Conservation (phyloP, 1,140 invertebrate species). For the Ridgeia piscesae region DNA sequence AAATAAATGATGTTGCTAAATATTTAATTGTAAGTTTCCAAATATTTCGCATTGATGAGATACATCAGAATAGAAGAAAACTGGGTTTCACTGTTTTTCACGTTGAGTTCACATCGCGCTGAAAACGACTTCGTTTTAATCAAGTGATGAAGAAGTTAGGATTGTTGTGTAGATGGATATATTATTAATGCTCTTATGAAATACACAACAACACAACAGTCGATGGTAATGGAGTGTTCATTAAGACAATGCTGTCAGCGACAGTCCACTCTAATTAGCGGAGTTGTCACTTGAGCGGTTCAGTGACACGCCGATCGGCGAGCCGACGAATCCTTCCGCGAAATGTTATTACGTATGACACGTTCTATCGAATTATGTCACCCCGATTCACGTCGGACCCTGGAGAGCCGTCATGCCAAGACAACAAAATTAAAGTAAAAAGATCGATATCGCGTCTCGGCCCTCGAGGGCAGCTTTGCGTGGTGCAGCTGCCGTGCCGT, state of each 20-base stretch:
- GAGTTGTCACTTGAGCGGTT: neutral
- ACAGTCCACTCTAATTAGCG: neutral
- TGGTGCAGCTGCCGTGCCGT: neutral
- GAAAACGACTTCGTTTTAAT: neutral
- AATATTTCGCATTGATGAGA: too few relatives aligned
- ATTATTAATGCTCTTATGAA: neutral
- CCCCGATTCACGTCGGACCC: neutral
- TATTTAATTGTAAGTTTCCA: too few relatives aligned
- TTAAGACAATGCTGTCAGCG: neutral
- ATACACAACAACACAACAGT: neutral
- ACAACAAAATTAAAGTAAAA: neutral
- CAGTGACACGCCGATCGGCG: neutral
- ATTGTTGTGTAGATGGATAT: neutral
- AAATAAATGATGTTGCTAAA: too few relatives aligned
- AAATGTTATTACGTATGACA: conserved; percentile 1
- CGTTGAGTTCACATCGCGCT: neutral
- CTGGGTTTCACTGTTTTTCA: too few relatives aligned
- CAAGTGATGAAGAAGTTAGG: neutral
- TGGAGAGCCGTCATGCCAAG: neutral
- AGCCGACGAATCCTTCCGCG: neutral
- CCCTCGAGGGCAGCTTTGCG: neutral
- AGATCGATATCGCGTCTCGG: neutral
- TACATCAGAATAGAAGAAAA: too few relatives aligned
- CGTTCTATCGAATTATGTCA: neutral
- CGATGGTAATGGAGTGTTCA: neutral